Evolutionary conservation across 1,140 invertebrate species (phyloP).

Genomic region (Sycophila sp.): DNA sequence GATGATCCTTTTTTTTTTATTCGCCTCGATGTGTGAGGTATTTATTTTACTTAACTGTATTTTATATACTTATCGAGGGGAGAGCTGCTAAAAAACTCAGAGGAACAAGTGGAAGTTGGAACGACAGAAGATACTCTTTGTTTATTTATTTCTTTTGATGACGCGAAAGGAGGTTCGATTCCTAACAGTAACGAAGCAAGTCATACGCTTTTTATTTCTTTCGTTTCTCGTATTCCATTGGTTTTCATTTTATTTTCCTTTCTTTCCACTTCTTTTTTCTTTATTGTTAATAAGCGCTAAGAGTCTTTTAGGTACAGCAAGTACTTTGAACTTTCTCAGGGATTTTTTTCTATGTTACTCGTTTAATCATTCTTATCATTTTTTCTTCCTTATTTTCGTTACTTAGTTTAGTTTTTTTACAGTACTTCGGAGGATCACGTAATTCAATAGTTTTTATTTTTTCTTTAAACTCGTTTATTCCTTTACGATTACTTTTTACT

Average conservation of each 20-base stretch:
- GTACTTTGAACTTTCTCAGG: conserved; percentile 41
- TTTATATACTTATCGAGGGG: not conserved
- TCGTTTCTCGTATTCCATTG: too few species aligned
- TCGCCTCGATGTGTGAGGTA: not conserved
- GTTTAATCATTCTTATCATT: not conserved
- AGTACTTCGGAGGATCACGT: conserved; percentile 19
- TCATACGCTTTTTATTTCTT: too few species aligned
- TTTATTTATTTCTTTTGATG: too few species aligned
- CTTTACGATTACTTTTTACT: too few species aligned
- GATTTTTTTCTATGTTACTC: conserved; percentile 23
- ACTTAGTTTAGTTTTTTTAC: conserved; percentile 31
- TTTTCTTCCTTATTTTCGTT: not conserved
- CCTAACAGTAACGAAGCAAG: too few species aligned
- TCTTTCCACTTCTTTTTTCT: too few species aligned
- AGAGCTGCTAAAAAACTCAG: conserved; percentile 6
- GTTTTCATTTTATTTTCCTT: too few species aligned
- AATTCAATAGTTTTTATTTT: conserved; percentile 10
- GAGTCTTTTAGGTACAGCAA: conserved; percentile 37
- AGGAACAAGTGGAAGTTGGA: not conserved
- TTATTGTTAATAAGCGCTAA: conserved; percentile 26
- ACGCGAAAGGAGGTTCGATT: too few species aligned
- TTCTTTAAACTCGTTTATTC: not conserved
- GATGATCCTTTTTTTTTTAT: not conserved
- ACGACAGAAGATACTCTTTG: too few species aligned
- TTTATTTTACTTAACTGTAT: not conserved